Percentiles rank a stretch among this genome's conserved stretches.
These are phyloP conservation scores for Lordiphosa mommai DNA, from an alignment of 1,140 invertebrate species.

Conservation along the genomic window DNA sequence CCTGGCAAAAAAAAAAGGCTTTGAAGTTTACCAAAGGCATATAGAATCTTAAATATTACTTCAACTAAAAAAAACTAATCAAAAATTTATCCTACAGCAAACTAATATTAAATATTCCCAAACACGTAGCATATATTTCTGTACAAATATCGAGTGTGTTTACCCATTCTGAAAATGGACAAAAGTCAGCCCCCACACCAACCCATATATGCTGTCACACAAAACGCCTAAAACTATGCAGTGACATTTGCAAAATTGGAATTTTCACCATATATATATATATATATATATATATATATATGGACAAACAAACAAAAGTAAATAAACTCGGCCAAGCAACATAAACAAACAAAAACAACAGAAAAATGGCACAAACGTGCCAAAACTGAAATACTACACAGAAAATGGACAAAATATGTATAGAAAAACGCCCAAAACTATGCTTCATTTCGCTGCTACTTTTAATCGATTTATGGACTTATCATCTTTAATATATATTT, in stretches of 20 bases:
- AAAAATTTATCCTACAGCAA: not conserved
- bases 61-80: not conserved
- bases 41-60: not conserved
- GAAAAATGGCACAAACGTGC: constrained; percentile 14
- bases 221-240: constrained; percentile 60
- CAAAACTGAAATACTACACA: constrained; percentile 42
- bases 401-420: constrained; percentile 7
- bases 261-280: constrained; percentile 44
- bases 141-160: no score
- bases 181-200: not conserved
- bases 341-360: constrained; percentile 1
- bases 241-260: constrained; percentile 72
- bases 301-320: constrained; percentile 35
- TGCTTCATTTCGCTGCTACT: constrained; percentile 4
- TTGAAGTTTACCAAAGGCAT: constrained; percentile 36
- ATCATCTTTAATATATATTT: constrained; percentile 6
- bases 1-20: constrained; percentile 6
- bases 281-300: not conserved
- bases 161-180: no score
- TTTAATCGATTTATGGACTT: constrained; percentile 49
- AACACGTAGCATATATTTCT: constrained; percentile 3
- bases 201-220: not conserved
- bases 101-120: not conserved
- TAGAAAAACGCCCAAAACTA: constrained; percentile 14
- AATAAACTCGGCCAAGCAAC: constrained; percentile 60